phyloP scores from a whole-genome alignment of 2,888 invertebrate genomes.

The Drosophila bunnanda region DNA sequence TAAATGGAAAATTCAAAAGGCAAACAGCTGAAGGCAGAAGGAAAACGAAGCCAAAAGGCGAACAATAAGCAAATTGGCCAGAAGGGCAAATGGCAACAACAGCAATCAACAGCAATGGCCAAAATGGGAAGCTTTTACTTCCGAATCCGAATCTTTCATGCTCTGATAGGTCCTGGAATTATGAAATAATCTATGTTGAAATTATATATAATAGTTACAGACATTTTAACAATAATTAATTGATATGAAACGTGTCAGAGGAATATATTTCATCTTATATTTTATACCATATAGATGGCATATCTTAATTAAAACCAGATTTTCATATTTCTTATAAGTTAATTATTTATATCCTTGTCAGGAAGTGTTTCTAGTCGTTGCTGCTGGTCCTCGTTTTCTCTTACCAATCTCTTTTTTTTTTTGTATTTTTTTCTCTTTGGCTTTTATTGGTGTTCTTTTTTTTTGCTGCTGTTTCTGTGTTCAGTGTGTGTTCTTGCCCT shows the following conservation, averaged over 20 bases:
- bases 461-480: constrained; percentile 13
- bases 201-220: not conserved
- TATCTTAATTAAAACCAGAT: too few species aligned
- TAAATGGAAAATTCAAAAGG: constrained; percentile 31
- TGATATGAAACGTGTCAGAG: not conserved
- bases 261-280: not conserved
- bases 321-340: not conserved
- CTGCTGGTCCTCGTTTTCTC: not conserved
- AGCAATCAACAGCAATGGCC: constrained; percentile 35
- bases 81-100: constrained; percentile 53
- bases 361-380: not conserved
- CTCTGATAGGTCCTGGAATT: not conserved
- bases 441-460: constrained; percentile 4
- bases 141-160: constrained; percentile 6
- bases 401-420: constrained; percentile 1
- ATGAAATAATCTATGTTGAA: too few species aligned
- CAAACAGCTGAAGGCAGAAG: constrained; percentile 3
- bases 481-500: constrained; percentile 39
- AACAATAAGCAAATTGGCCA: constrained; percentile 71
- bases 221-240: too few species aligned
- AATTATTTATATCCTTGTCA: not conserved
- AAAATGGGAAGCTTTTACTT: not conserved
- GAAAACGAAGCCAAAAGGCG: constrained; percentile 50
- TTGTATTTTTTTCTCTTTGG: not conserved
- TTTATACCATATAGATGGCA: not conserved